Percentiles rank a stretch among this genome's conserved stretches.
Evolutionary conservation across 2,797 vertebrate genomes (phyloP).

Genomic region (Gymnodraco acuticeps): DNA sequence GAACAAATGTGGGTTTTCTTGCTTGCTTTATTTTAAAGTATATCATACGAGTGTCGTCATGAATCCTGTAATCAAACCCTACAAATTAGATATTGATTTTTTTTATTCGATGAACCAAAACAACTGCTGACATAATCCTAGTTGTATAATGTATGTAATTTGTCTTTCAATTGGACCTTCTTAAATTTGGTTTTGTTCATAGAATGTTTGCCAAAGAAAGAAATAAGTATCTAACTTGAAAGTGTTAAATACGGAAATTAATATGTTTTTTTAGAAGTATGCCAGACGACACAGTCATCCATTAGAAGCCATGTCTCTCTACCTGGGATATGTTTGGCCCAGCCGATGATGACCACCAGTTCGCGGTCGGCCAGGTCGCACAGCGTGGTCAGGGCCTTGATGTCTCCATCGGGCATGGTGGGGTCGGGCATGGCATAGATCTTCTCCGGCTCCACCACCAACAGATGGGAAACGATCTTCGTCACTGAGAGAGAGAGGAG

Average conservation of each 20-base stretch:
- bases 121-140: not conserved
- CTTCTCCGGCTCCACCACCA: conserved; percentile 98
- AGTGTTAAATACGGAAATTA: not conserved
- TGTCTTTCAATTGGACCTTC: not conserved
- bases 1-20: not conserved
- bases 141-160: not conserved
- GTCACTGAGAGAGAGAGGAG: conserved; percentile 85
- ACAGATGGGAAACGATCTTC: conserved; percentile 96
- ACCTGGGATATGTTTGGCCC: conserved; percentile 99
- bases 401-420: conserved; percentile 95
- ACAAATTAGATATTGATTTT: not conserved
- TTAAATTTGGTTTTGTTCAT: not conserved
- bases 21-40: not conserved
- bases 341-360: conserved; percentile 97
- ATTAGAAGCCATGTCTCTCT: conserved; percentile 51
- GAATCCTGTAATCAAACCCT: not conserved
- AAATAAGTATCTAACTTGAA: not conserved
- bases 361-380: conserved; percentile 98
- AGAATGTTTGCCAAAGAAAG: not conserved
- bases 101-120: not conserved
- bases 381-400: conserved; percentile 96
- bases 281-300: not conserved
- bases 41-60: not conserved
- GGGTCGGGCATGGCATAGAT: conserved; percentile 98
- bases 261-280: too few relatives aligned